Conservation (phyloP, 2,888 invertebrate genomes). For the Philhelius pedissequus region DNA sequence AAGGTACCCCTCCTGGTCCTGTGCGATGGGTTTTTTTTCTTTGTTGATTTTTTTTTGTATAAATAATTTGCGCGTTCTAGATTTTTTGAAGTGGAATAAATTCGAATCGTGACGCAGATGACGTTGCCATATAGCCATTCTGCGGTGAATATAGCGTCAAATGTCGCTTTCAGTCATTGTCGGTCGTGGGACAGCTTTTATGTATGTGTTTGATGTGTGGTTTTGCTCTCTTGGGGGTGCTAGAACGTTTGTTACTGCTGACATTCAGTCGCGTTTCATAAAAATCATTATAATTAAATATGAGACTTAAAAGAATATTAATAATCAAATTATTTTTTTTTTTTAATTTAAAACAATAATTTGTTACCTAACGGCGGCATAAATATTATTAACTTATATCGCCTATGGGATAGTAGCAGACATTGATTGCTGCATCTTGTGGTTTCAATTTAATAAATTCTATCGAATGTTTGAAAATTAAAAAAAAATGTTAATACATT, state of each 20-base stretch:
- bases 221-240: constrained; percentile 63
- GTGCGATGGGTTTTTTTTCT: constrained; percentile 11
- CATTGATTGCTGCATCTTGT: no score
- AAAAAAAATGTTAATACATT: no score
- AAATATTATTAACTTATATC: no score
- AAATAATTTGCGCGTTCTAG: constrained; percentile 67
- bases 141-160: constrained; percentile 58
- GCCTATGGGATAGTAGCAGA: no score
- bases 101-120: constrained; percentile 58
- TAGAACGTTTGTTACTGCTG: constrained; percentile 61
- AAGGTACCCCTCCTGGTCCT: constrained; percentile 21
- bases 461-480: no score
- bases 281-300: no score
- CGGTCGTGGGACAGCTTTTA: constrained; percentile 16
- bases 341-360: no score
- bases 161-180: constrained; percentile 50
- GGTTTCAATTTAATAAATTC: no score
- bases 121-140: constrained; percentile 45
- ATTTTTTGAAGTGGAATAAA: constrained; percentile 64
- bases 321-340: constrained; percentile 21
- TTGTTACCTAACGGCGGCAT: no score
- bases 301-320: no score
- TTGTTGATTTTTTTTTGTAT: constrained; percentile 5
- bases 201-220: constrained; percentile 55
- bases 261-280: constrained; percentile 49